Evolutionary conservation across 2,888 invertebrate genomes (phyloP).

Genomic region (Catonia carolina): DNA sequence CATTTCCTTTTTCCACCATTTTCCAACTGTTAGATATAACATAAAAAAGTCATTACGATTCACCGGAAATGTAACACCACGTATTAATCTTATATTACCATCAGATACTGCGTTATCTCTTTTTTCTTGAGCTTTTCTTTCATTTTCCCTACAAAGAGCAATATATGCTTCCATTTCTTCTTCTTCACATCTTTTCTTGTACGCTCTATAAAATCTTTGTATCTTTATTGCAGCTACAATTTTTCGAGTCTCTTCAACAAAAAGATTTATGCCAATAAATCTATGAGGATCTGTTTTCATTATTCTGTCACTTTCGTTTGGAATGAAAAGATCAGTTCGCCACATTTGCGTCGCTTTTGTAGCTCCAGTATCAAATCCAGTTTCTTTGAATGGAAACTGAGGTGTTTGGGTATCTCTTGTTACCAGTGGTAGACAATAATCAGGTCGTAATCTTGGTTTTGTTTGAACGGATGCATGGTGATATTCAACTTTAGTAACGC

Average conservation of each 20-base stretch:
- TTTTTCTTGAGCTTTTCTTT: too few species aligned
- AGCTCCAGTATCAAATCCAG: slow-evolving; percentile 16
- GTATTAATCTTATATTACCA: slow-evolving; percentile 15
- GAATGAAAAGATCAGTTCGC: slow-evolving; percentile 48
- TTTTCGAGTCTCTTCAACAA: too few species aligned
- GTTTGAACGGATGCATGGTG: slow-evolving; percentile 74
- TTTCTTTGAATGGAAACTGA: slow-evolving; percentile 25
- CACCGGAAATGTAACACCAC: slow-evolving; percentile 53
- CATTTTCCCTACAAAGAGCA: too few species aligned
- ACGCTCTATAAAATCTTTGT: slow-evolving; percentile 13
- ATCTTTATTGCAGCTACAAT: not conserved
- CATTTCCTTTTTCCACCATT: slow-evolving; percentile 59
- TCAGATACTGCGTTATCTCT: slow-evolving; percentile 33
- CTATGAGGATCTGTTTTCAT: slow-evolving; percentile 43
- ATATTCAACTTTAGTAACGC: slow-evolving; percentile 60
- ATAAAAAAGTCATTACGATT: slow-evolving; percentile 67
- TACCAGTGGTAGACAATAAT: slow-evolving; percentile 33
- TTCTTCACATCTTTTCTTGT: slow-evolving; percentile 5
- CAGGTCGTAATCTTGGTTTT: slow-evolving; percentile 13
- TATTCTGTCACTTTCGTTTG: slow-evolving; percentile 56
- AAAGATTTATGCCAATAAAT: too few species aligned
- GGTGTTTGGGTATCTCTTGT: slow-evolving; percentile 58
- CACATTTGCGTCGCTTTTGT: slow-evolving; percentile 26
- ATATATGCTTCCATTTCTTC: too few species aligned
- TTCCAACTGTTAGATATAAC: slow-evolving; percentile 60